Evolutionary conservation across 1,140 invertebrate genomes (phyloP).

Genomic region (Harpegnathos saltator): DNA sequence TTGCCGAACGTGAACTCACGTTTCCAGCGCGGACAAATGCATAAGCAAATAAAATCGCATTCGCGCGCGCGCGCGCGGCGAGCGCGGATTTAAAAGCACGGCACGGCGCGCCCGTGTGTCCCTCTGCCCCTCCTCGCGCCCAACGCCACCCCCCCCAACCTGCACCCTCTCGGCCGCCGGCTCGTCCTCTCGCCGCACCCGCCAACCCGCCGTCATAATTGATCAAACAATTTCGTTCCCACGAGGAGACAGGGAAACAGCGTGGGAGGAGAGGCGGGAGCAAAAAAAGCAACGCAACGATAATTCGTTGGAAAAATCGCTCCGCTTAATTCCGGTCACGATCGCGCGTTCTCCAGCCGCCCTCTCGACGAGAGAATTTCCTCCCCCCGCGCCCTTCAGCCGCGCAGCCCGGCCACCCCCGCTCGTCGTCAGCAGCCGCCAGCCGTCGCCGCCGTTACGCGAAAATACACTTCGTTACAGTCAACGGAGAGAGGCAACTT

Average conservation of each 20-base stretch:
- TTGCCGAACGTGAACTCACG: conserved; percentile 70
- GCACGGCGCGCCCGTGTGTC: conserved; percentile 37
- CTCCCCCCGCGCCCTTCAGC: neutral
- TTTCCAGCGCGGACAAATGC: conserved; percentile 59
- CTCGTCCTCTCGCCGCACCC: conserved; percentile 3
- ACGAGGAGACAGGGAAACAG: conserved; percentile 49
- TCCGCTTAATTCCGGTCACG: conserved; percentile 56
- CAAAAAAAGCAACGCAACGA: conserved; percentile 61
- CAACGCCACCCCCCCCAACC: neutral
- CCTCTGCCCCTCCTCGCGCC: no score
- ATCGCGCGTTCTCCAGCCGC: conserved; percentile 30
- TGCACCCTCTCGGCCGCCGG: neutral
- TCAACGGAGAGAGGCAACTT: conserved; percentile 63
- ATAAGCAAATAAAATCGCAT: conserved; percentile 62
- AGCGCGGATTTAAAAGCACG: conserved; percentile 57
- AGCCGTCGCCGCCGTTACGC: conserved; percentile 56
- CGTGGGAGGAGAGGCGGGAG: conserved; percentile 12
- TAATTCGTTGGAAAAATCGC: conserved; percentile 61
- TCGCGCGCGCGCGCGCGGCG: conserved; percentile 23
- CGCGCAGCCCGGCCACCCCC: neutral
- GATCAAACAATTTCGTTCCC: conserved; percentile 69
- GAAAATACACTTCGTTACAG: conserved; percentile 63
- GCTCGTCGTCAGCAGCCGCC: conserved; percentile 16
- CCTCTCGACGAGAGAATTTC: neutral
- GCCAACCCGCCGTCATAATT: conserved; percentile 59